These are phyloP conservation scores for Centroberyx gerrardi DNA, from an alignment of 2,797 vertebrate species.

Conservation along the genomic window DNA sequence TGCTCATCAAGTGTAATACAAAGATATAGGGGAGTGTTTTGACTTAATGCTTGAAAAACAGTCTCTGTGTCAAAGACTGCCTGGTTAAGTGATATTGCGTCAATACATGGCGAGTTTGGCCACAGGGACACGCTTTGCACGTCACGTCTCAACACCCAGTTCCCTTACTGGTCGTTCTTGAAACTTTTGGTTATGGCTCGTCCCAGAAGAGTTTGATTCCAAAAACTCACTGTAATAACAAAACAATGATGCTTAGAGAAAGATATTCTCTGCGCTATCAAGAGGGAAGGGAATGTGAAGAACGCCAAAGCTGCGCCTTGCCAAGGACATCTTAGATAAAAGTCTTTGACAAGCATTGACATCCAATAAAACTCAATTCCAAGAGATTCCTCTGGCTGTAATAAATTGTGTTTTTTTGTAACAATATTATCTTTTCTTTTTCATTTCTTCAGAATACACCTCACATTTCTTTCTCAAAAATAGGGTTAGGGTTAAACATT, in stretches of 20 bases:
- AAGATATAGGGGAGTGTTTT: no score
- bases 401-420: not conserved
- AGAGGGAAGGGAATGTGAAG: not conserved
- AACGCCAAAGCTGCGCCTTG: constrained; percentile 6
- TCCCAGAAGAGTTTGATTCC: not conserved
- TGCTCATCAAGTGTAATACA: no score
- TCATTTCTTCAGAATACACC: no score
- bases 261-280: not conserved
- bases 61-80: no score
- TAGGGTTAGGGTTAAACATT: no score
- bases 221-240: constrained; percentile 1
- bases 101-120: not conserved
- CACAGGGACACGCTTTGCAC: not conserved
- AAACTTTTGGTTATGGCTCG: not conserved
- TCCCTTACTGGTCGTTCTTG: not conserved
- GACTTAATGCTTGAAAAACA: no score
- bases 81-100: not conserved
- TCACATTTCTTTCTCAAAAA: no score
- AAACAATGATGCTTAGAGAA: constrained; percentile 11
- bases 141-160: not conserved
- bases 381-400: not conserved
- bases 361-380: not conserved
- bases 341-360: not conserved
- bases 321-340: constrained; percentile 7
- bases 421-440: not conserved